Evolutionary conservation across 2,113 vertebrate species (phyloP), one percentile per base, ranked within the genome.

Genomic region (Phrynocephalus versicolor): DNA sequence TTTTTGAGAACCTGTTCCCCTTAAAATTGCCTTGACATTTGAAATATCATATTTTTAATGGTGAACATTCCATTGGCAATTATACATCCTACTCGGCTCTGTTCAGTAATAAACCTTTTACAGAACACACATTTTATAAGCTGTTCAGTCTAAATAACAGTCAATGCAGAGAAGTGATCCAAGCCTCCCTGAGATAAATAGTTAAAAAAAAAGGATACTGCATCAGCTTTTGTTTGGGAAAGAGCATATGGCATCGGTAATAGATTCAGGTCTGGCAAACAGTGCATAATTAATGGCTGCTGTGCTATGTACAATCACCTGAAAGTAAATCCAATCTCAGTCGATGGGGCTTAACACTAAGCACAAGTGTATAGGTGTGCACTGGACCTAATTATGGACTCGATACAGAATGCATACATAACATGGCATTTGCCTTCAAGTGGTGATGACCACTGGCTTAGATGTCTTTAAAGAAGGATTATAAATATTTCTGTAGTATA

Each of bases 11-110:
- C 73, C 85, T 89, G 87, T 93, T 93, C 91, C 71, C 41, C 83
- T 87, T 90, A 90, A 93, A 94, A 92, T 91, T 93, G 91, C 85
- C 79, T 93, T 94, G 92, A 94, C 93, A 93, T 93, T 95, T 94
- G 91, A 94, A 94, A 90, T 91, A 91, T 89, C 94, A 87, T 89
- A 78, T 93, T 93, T 94, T 90, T 92, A 89, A 89, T 88, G 90
- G 77, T 79, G 79, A 92, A 88, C 74, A 86, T 90, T 87, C 77
- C 65, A 87, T 92, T 88, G 84, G 87, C 85, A 94, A 90, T 94
- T 94, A 93, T 73, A 35, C 67, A 86, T 86, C 90, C 89, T 83
- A 90, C 88, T 93, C 88, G 89, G 74, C 55, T 88, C 72, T 70
- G 71, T 75, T 89, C 76, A 85, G 78, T 83, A 93, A 86, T 86